phyloP scores from a whole-genome alignment of 2,113 vertebrate genomes.

The Dolichotis patagonum region DNA sequence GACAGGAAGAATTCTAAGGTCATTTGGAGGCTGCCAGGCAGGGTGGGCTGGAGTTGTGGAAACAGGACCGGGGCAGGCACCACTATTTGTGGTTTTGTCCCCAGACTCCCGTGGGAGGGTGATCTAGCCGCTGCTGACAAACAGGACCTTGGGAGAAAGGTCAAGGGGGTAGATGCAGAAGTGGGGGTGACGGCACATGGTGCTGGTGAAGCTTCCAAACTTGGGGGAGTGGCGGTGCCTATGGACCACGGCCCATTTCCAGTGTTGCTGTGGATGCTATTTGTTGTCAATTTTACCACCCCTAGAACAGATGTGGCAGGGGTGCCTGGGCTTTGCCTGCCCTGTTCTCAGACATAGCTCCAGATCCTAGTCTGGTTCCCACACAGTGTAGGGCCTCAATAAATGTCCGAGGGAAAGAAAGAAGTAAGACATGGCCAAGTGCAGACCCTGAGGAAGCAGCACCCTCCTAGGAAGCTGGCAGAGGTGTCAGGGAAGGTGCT shows the following conservation, averaged over 20 bases:
- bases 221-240: background rate
- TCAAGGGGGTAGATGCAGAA: background rate
- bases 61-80: rapidly evolving
- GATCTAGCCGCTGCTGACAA: rapidly evolving
- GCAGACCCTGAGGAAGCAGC: background rate
- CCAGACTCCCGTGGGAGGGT: background rate
- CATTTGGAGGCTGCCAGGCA: background rate
- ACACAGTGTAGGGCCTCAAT: background rate
- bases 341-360: background rate
- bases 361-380: background rate
- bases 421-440: background rate
- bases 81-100: background rate
- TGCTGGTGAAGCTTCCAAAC: background rate
- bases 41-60: background rate
- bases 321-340: background rate
- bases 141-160: background rate
- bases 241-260: background rate
- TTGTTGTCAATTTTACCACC: background rate
- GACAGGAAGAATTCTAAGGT: background rate
- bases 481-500: background rate
- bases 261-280: too few species aligned
- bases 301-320: background rate
- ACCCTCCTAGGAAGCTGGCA: background rate
- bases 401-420: background rate
- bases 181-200: rapidly evolving